Conservation (phyloP, 2,888 invertebrate species). For the Patella depressa region DNA sequence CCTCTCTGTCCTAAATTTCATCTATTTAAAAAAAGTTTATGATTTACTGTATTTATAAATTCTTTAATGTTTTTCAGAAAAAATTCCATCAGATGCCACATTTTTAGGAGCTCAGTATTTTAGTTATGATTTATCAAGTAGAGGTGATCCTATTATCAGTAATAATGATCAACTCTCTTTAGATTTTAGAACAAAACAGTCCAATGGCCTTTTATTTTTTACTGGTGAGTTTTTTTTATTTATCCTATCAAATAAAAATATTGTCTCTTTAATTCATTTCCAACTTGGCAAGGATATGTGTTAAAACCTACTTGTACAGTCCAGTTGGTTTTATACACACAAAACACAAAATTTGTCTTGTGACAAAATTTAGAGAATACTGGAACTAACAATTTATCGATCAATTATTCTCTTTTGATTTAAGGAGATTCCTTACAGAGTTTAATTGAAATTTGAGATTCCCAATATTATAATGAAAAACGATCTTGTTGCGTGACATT, state of each 20-base stretch:
- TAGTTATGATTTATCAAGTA: conserved; percentile 89
- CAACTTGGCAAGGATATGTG: not conserved
- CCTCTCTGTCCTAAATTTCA: no score
- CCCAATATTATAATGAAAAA: no score
- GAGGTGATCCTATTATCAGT: conserved; percentile 89
- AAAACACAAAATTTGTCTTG: no score
- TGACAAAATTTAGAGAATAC: no score
- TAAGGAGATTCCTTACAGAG: no score
- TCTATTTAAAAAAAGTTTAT: no score
- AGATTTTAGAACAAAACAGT: conserved; percentile 92
- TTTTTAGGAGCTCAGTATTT: conserved; percentile 93
- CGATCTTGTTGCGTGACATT: no score
- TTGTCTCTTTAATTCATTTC: not conserved
- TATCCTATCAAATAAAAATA: not conserved
- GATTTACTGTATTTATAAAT: not conserved
- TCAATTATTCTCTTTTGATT: no score
- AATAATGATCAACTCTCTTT: conserved; percentile 91
- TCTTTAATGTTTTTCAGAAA: conserved; percentile 79
- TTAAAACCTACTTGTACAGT: not conserved
- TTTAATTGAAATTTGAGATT: no score
- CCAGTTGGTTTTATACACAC: no score
- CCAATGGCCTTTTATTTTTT: conserved; percentile 92
- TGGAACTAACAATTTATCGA: no score
- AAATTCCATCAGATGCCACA: conserved; percentile 92
- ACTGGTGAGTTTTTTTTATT: conserved; percentile 76